A percentile compares a stretch with the other conserved stretches of the same genome.
Evolutionary conservation across 2,797 vertebrate species (phyloP).

Genomic region (Chloroceryle amazona): DNA sequence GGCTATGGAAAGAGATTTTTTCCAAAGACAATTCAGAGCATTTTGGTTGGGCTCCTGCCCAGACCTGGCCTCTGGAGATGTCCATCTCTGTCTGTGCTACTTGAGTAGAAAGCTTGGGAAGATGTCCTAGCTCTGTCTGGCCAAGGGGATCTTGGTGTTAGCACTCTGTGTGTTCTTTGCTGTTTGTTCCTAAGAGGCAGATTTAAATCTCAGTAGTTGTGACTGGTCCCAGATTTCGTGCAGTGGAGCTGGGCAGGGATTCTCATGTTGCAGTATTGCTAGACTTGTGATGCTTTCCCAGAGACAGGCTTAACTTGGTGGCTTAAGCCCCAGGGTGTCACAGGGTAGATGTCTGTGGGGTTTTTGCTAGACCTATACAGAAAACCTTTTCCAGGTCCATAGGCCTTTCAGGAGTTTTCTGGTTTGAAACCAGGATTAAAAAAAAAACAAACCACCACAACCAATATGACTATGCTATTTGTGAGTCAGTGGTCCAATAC

Average conservation of each 20-base stretch:
- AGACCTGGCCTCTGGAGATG: background rate
- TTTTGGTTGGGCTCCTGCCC: background rate
- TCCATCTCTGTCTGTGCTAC: background rate
- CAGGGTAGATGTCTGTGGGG: background rate
- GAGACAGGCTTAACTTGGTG: accelerated
- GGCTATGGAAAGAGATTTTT: slow-evolving; percentile 10
- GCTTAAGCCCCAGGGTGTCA: background rate
- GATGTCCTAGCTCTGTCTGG: background rate
- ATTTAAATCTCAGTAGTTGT: background rate
- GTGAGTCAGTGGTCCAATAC: background rate
- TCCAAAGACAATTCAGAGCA: background rate
- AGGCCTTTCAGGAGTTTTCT: background rate
- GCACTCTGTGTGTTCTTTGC: background rate
- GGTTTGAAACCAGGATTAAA: background rate
- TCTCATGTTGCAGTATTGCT: background rate
- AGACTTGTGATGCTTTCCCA: background rate
- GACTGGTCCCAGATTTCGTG: background rate
- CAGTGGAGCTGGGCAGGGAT: background rate
- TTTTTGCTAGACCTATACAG: background rate
- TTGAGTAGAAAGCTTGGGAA: background rate
- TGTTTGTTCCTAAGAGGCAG: background rate
- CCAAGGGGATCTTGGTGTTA: background rate
- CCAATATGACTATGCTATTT: background rate
- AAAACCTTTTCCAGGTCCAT: background rate
- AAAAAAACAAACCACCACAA: background rate